Evolutionary conservation across 2,797 vertebrate genomes (phyloP).

Genomic region (Lophura swinhoii): DNA sequence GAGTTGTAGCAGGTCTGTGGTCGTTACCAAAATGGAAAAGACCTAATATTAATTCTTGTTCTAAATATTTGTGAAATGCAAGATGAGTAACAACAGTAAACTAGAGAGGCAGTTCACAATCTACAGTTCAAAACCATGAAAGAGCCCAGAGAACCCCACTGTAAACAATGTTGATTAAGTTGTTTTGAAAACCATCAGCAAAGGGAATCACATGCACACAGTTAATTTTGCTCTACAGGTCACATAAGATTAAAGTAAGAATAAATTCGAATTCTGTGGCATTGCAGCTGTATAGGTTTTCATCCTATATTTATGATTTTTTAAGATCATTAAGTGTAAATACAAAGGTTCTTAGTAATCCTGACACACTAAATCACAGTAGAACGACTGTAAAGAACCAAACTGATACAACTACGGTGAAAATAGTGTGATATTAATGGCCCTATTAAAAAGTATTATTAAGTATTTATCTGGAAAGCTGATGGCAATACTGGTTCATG

Average conservation of each 20-base stretch:
- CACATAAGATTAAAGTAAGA: background rate
- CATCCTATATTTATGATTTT: background rate
- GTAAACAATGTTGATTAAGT: background rate
- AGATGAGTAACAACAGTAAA: background rate
- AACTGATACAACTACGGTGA: background rate
- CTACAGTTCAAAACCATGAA: background rate
- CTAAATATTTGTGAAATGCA: background rate
- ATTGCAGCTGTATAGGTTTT: background rate
- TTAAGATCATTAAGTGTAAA: background rate
- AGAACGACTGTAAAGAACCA: background rate
- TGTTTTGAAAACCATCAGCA: background rate
- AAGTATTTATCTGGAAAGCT: background rate
- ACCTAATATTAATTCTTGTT: background rate
- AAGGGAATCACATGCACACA: background rate
- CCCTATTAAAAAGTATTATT: background rate
- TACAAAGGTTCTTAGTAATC: background rate
- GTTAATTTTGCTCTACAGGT: background rate
- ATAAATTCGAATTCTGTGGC: background rate
- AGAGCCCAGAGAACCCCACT: background rate
- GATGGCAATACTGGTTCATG: background rate
- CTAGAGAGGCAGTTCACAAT: background rate
- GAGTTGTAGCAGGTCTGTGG: constrained; percentile 82
- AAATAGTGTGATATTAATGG: background rate
- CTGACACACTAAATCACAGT: background rate
- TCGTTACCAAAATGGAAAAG: background rate